Conservation (phyloP, 2,797 vertebrate species). For the Pipistrellus nathusii region DNA sequence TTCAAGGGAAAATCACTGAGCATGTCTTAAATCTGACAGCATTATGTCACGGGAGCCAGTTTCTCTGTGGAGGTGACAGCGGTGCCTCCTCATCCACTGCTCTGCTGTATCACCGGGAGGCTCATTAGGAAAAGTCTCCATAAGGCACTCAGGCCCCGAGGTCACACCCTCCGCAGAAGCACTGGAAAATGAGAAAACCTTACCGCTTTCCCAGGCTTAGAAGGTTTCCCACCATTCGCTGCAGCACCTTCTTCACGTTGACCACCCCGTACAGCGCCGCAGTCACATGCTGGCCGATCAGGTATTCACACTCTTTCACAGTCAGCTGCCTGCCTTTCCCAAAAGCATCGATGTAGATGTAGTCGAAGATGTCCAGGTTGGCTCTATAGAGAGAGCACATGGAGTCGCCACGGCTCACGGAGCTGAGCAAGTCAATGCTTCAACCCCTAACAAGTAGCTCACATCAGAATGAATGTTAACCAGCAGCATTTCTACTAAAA, state of each 20-base stretch:
- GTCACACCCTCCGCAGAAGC: fast-evolving
- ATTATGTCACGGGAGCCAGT: fast-evolving
- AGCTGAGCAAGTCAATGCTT: not conserved
- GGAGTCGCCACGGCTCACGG: not conserved
- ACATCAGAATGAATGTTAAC: not conserved
- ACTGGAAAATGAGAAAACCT: slow-evolving; percentile 43
- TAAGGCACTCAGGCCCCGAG: not conserved
- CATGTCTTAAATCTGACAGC: too few species aligned
- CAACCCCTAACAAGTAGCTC: not conserved
- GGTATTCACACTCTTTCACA: slow-evolving; percentile 96
- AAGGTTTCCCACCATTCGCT: slow-evolving; percentile 98
- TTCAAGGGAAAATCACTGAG: not conserved
- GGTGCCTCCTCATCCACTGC: not conserved
- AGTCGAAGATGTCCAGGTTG: slow-evolving; percentile 95
- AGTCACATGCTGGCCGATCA: slow-evolving; percentile 97
- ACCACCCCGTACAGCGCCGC: slow-evolving; percentile 97
- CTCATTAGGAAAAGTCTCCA: not conserved
- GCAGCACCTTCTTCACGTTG: slow-evolving; percentile 95
- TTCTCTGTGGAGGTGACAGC: not conserved
- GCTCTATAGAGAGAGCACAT: slow-evolving; percentile 82
- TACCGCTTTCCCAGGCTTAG: slow-evolving; percentile 97
- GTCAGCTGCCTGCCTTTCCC: slow-evolving; percentile 97
- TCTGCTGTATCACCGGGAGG: fast-evolving
- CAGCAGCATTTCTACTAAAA: not conserved
- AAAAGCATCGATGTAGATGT: slow-evolving; percentile 96